Conservation (phyloP, 2,797 vertebrate species). For the Chloroceryle amazona region DNA sequence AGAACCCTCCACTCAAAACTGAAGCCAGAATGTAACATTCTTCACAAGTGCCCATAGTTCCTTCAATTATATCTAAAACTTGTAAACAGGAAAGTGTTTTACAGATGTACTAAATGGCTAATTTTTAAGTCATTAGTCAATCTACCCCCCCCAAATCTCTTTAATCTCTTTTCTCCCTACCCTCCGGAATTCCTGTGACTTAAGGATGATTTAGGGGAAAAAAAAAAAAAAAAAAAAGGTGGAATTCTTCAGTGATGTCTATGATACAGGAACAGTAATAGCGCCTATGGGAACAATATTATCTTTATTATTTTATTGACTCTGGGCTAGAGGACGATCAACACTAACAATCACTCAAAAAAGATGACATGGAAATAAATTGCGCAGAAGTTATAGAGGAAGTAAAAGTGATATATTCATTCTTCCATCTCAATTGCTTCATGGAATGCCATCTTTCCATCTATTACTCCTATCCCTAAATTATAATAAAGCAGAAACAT, state of each 20-base stretch:
- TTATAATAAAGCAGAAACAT: background rate
- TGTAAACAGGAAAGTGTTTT: slow-evolving; percentile 64
- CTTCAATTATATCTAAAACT: slow-evolving; percentile 40
- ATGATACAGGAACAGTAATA: background rate
- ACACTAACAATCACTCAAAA: slow-evolving; percentile 23
- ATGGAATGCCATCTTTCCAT: background rate
- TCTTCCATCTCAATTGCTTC: background rate
- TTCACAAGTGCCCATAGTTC: slow-evolving; percentile 54
- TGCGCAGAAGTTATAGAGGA: background rate
- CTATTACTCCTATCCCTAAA: background rate
- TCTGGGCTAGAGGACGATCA: background rate
- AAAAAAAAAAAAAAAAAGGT: background rate
- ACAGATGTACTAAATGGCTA: slow-evolving; percentile 29
- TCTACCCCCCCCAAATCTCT: background rate
- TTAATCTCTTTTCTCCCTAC: background rate
- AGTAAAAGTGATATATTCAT: slow-evolving; percentile 5
- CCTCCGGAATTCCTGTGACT: background rate
- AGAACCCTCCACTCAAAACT: slow-evolving; percentile 27
- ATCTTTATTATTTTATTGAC: background rate
- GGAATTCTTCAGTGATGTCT: background rate
- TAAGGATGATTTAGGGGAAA: slow-evolving; percentile 14
- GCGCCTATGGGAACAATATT: slow-evolving; percentile 15
- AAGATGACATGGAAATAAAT: background rate
- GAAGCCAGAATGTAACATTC: slow-evolving; percentile 65
- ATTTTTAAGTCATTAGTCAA: slow-evolving; percentile 10